These are phyloP conservation scores for Dioctria rufipes DNA, from an alignment of 2,888 invertebrate species.

Conservation along the genomic window DNA sequence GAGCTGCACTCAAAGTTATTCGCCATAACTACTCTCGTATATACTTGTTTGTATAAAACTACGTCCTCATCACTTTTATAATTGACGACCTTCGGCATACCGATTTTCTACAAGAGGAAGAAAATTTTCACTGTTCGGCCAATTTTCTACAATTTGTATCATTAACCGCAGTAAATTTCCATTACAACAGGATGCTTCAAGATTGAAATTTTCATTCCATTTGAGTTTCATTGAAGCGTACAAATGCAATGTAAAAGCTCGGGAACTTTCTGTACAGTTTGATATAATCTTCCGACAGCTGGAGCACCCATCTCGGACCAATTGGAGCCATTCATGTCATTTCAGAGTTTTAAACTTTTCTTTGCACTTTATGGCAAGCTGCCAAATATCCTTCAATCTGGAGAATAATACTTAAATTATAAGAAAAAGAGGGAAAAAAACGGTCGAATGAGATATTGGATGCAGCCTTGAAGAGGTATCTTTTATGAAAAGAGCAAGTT, in stretches of 20 bases:
- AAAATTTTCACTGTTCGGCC: not conserved
- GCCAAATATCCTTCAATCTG: slow-evolving; percentile 38
- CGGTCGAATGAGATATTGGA: not conserved
- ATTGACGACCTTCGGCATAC: no score
- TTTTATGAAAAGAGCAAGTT: no score
- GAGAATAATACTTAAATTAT: not conserved
- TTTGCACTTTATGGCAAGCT: slow-evolving; percentile 34
- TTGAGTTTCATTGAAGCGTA: slow-evolving; percentile 37
- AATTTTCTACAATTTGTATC: slow-evolving; percentile 1
- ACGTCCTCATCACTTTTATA: no score
- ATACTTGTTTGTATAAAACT: no score
- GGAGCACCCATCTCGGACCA: slow-evolving; percentile 35
- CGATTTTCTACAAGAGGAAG: no score
- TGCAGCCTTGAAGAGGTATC: slow-evolving; percentile 2
- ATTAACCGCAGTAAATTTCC: slow-evolving; percentile 36
- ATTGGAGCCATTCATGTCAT: slow-evolving; percentile 44
- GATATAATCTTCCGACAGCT: slow-evolving; percentile 29
- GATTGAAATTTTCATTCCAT: slow-evolving; percentile 28
- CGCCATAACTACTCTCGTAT: no score
- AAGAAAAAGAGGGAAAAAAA: not conserved
- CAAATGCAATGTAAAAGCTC: slow-evolving; percentile 26
- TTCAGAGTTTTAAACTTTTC: slow-evolving; percentile 25
- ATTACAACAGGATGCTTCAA: slow-evolving; percentile 1
- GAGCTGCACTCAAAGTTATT: no score
- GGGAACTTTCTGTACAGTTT: slow-evolving; percentile 5